These are phyloP conservation scores for Chinchilla lanigera DNA, from an alignment of 2,113 vertebrate genomes.

Conservation along the genomic window DNA sequence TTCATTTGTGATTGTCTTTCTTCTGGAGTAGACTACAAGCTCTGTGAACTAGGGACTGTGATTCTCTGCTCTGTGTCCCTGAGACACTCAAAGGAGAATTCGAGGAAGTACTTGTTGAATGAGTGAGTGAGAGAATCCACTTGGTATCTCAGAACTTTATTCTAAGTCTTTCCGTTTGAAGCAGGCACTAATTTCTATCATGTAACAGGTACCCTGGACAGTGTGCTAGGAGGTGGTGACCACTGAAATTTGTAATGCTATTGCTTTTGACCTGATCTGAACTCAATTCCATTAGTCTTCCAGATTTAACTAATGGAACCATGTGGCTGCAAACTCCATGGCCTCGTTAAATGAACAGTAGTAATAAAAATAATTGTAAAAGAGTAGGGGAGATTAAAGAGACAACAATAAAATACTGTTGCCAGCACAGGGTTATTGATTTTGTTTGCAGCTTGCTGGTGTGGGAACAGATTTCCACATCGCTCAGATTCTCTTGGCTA, in stretches of 20 bases:
- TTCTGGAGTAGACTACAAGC: background rate
- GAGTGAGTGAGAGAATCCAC: no score
- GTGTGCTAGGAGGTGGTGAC: background rate
- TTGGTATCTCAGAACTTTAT: background rate
- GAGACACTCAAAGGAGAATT: background rate
- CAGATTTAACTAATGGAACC: conserved; percentile 45
- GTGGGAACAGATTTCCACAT: background rate
- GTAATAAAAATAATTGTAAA: conserved; percentile 60
- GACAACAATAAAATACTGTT: background rate
- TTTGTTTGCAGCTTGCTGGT: background rate
- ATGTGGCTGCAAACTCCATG: conserved; percentile 54
- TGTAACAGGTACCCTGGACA: background rate
- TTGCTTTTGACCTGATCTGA: conserved; percentile 66
- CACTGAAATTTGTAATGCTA: background rate
- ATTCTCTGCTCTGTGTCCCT: background rate
- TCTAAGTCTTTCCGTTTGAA: background rate
- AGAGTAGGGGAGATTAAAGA: conserved; percentile 30
- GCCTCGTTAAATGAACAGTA: conserved; percentile 64
- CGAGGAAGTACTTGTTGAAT: background rate
- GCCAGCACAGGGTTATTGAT: conserved; percentile 36
- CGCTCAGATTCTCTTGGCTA: conserved; percentile 36
- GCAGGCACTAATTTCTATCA: background rate
- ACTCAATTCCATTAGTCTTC: conserved; percentile 51
- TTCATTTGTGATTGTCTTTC: background rate
- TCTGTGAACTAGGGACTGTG: background rate